phyloP scores from a whole-genome alignment of 2,797 vertebrate species.

The Allobates femoralis region DNA sequence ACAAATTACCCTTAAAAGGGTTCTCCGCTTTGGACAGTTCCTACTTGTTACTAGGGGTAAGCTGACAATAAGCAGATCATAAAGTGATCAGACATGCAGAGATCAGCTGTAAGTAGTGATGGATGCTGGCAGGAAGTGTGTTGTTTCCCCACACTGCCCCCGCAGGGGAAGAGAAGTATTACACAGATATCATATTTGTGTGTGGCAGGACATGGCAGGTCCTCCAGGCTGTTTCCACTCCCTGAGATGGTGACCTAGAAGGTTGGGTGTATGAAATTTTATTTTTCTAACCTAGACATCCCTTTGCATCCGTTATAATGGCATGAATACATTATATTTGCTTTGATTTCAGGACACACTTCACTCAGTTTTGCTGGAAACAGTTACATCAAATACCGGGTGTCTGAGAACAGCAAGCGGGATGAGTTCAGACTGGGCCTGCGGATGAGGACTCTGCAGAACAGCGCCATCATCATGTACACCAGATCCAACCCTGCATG shows the following conservation, averaged over 20 bases:
- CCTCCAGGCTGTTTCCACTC: neutral
- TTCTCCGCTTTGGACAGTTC: no score
- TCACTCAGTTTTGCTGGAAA: conserved; percentile 97
- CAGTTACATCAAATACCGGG: conserved; percentile 96
- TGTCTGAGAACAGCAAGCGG: conserved; percentile 85
- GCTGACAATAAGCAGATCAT: no score
- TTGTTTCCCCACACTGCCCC: neutral
- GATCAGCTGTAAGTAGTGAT: no score
- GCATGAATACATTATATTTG: neutral
- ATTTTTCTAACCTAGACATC: no score
- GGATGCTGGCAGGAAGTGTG: no score
- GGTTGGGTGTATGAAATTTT: no score
- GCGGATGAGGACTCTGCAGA: conserved; percentile 93
- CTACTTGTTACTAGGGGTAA: no score
- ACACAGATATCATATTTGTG: neutral
- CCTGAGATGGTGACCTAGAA: no score
- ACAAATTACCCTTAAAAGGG: no score
- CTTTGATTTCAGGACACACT: conserved; percentile 83
- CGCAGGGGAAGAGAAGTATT: neutral
- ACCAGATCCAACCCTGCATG: conserved; percentile 89
- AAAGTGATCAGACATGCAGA: neutral
- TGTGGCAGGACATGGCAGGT: neutral
- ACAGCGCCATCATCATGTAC: conserved; percentile 94
- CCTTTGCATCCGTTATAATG: neutral
- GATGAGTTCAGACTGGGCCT: conserved; percentile 90